Evolutionary conservation across 2,888 invertebrate genomes (phyloP).

Genomic region (Antheraea assamensis): DNA sequence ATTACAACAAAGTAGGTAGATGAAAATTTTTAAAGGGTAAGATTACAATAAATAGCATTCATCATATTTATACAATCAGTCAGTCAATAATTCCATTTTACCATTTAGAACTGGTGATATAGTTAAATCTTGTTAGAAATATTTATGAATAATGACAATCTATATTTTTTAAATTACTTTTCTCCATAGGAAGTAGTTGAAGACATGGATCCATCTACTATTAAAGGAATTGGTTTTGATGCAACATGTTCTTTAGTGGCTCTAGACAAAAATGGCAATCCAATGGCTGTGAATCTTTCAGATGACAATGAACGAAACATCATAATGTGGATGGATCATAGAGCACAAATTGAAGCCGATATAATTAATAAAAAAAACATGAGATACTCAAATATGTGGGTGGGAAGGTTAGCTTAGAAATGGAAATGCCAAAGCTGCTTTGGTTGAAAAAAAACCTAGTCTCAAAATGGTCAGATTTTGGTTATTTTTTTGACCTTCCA

Average conservation of each 20-base stretch:
- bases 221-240: slow-evolving; percentile 97
- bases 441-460: slow-evolving; percentile 93
- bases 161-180: no score
- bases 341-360: slow-evolving; percentile 90
- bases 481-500: slow-evolving; percentile 94
- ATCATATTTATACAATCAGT: no score
- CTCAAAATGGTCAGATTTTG: slow-evolving; percentile 86
- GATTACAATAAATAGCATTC: no score
- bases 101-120: no score
- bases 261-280: slow-evolving; percentile 85
- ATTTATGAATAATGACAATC: neutral
- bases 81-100: no score
- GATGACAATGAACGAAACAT: slow-evolving; percentile 89
- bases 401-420: slow-evolving; percentile 96
- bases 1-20: no score
- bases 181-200: slow-evolving; percentile 82
- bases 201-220: slow-evolving; percentile 74
- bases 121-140: no score
- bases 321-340: slow-evolving; percentile 96
- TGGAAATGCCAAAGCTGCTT: slow-evolving; percentile 96
- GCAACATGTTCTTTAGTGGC: slow-evolving; percentile 97
- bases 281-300: slow-evolving; percentile 86
- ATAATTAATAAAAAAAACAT: slow-evolving; percentile 90
- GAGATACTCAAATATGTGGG: slow-evolving; percentile 92
- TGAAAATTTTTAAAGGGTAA: no score